phyloP scores from a whole-genome alignment of 2,797 vertebrate species.

The Ispidina lecontei region DNA sequence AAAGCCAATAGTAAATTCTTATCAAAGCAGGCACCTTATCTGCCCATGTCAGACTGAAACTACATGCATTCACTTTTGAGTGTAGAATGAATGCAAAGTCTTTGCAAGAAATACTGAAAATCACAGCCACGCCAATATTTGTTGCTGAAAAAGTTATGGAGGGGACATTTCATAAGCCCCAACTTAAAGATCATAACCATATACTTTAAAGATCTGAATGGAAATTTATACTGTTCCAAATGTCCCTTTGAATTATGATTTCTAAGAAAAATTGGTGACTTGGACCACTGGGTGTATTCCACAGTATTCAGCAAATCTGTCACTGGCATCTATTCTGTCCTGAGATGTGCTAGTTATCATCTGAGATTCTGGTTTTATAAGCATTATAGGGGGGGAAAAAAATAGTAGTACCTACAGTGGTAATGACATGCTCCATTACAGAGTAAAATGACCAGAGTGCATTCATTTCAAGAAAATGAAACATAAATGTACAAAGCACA shows the following conservation, averaged over 20 bases:
- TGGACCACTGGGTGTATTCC: slow-evolving; percentile 2
- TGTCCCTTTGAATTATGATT: slow-evolving; percentile 6
- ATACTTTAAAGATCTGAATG: background rate
- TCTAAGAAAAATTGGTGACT: slow-evolving; percentile 8
- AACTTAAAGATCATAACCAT: background rate
- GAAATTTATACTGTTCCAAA: background rate
- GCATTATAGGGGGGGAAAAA: slow-evolving; percentile 36
- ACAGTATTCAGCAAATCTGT: slow-evolving; percentile 30
- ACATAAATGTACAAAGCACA: slow-evolving; percentile 41
- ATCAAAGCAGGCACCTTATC: background rate
- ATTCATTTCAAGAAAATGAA: slow-evolving; percentile 51
- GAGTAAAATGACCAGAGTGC: slow-evolving; percentile 69
- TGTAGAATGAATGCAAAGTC: background rate
- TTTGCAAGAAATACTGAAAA: slow-evolving; percentile 8
- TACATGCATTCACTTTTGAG: background rate
- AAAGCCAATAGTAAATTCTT: slow-evolving; percentile 23
- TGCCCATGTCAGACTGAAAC: background rate
- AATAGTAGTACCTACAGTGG: slow-evolving; percentile 34
- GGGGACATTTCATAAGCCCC: background rate
- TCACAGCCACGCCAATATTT: slow-evolving; percentile 8
- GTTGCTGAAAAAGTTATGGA: background rate
- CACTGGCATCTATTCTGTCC: slow-evolving; percentile 39
- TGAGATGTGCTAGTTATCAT: slow-evolving; percentile 34
- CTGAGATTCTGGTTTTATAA: slow-evolving; percentile 22
- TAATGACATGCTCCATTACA: slow-evolving; percentile 61